Base-by-base conservation (phyloP, 2,113 vertebrate genomes). In the Amblyopsis rosae region DNA sequence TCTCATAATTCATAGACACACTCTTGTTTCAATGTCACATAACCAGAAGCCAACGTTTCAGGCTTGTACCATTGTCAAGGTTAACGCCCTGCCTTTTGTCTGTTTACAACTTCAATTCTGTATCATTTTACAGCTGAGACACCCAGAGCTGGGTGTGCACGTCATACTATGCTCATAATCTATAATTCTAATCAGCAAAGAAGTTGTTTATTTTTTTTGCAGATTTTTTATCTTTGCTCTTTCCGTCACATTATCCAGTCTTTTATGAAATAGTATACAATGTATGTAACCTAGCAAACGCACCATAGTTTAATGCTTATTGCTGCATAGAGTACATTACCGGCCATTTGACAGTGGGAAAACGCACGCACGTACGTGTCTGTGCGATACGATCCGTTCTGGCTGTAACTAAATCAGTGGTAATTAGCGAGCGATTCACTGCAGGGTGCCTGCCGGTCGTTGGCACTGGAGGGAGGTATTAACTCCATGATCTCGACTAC, bases 401-500 rank as follows among this genome's bases (percentile, higher is more conserved):
- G 79, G 89, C 83, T 71, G 69, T 80, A 80, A 86, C 87, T 90
- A 87, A 88, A 88, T 92, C 84, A 90, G 83, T 88, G 83, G 83
- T 91, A 91, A 93, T 91, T 92, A 92, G 87, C 62, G 32, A 73
- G 71, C 78, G 76, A 86, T 92, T 92, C 85, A 88, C 90, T 70
- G 81, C 61, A 78, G 90, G 88, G 86, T 84, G 86, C 85, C 89
- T 79, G 82, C 86, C 87, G 83, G 86, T 84, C 87, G 82, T 87
- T 80, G 83, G 82, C 72, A 82, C 86, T 91, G 82, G 86, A 92
- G 83, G 87, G 85, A 90, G 86, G 90, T 90, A 89, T 87, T 88
- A 87, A 93, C 89, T 89, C 86, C 85, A 60, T 73, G 86, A 81
- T 85, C 81, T 82, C 82, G 1, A 81, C 82, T 83, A 76, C 78